Evolutionary conservation across 2,113 vertebrate species (phyloP), one percentile per base, ranked within the genome.

Genomic region (Mola mola): DNA sequence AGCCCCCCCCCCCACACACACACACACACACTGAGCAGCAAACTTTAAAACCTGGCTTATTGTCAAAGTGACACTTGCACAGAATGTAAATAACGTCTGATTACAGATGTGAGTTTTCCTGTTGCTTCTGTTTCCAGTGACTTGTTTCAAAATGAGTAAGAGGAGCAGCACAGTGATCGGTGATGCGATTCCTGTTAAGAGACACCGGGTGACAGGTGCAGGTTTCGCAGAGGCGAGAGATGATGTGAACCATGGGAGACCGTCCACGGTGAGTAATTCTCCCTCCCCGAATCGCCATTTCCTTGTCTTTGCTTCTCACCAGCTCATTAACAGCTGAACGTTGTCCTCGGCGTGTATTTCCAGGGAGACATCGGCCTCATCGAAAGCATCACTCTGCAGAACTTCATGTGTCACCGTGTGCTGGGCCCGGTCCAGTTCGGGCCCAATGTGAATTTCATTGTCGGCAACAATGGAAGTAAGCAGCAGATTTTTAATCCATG

Each of bases 391-490:
- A 93, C 93, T 17, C 74, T 96, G 38, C 96, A 87, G 87, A 96
- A 97, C 60, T 98, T 96, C 49, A 96, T 97, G 95, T 96, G 95
- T 59, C 95, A 96, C 83, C 89, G 91, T 0, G 92, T 92, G 79
- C 82, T 96, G 43, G 94, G 94, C 1, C 94, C 94, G 1, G 95
- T 95, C 86, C 90, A 93, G 25, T 98, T 98, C 84, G 95, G 95
- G 57, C 86, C 94, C 40, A 95, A 98, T 66, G 93, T 97, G 59
- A 97, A 98, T 81, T 98, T 98, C 21, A 89, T 98, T 8, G 88
- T 95, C 64, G 95, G 96, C 58, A 96, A 93, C 87, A 98, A 98
- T 87, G 95, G 96, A 89, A 97, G 96, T 98, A 93, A 94, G 95
- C 17, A 11, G 7, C 4, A 0, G 10, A 6, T 37, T 16, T n/a